Base-by-base conservation (phyloP, 53 echinoderm and acorn worm species). In the Holothuria leucospilota region DNA sequence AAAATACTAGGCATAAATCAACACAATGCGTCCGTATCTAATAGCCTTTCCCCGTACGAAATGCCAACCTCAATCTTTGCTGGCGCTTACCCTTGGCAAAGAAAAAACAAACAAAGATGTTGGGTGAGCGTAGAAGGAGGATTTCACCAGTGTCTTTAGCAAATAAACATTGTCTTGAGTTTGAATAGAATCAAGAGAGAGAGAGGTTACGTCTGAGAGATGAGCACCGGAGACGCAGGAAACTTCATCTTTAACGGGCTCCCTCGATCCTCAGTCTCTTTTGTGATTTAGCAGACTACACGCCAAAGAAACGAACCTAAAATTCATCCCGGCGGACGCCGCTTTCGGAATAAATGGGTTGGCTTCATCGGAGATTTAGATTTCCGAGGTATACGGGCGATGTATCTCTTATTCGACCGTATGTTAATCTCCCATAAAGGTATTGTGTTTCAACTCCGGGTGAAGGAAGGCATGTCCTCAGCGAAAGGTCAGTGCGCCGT, bases 211-310 rank as follows among this genome's bases (percentile, higher is more conserved):
- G 67, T 29, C 67, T 67, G 67, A 13, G 30, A 67, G 30, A 67
- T 30, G 30, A 67, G 67, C 46, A 74, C 26, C 74, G 74, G 74
- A 74, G 74, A 74, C 74, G 51, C 49, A 74, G 26, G 74, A 74
- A 74, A 74, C 51, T 51, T 74, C 74, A 74, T 74, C 74, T 49
- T 74, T 74, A 25, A 5, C 74, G n/a, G 71, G 38, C 46, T 46
- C 74, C 49, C 20, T 38, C 40, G 39, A 39, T 38, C 26, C 23
- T 34, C 74, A 25, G 9, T 46, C n/a, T 51, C 74, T 74, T 74
- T 74, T 74, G 74, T 74, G 74, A 74, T 74, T 74, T 74, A 74
- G 74, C 74, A 74, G 74, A 74, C 74, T 46, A 46, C 74, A 74
- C 25, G 39, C 74, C 74, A 51, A 74, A 15, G 49, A 74, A 74